Base-by-base conservation (phyloP, 2,113 vertebrate genomes). In the Callipepla squamata region DNA sequence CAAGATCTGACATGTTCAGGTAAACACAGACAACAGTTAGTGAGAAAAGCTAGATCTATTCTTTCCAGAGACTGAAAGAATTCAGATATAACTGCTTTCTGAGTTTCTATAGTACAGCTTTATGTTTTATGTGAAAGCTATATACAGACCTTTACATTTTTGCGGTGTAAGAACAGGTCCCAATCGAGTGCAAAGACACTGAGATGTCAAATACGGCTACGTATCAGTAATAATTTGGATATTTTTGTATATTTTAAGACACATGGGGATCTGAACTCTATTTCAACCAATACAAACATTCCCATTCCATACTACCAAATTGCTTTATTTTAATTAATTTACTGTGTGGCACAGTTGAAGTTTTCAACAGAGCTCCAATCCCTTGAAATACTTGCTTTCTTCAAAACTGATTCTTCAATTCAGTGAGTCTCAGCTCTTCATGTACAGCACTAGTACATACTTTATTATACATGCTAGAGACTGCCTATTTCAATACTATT, bases 261-360 rank as follows among this genome's bases (percentile, higher is more conserved):
- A n/a, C 25, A 23, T 1, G 8, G 28, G 17, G 9, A 57, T 45
- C 32, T 63, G 36, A 82, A 53, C 14, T 70, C 28, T 57, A 23
- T 76, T 77, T 72, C 2, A 1, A 15, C 77, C 34, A n/a, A 11
- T 11, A 32, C 7, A 6, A 8, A 30, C 6, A 26, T 66, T 92
- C 7, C 34, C 18, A 42, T 91, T 50, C 40, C 30, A 26, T 16
- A 23, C 17, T n/a, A 53, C 13, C 62, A 51, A n/a, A 23, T 2
- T 10, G 20, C 7, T 34, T 34, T 15, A 65, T 44, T 89, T 84
- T 23, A 78, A 57, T 36, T 30, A 0, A 40, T 73, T 83, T 77
- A 32, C 0, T 0, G 4, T 61, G 11, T 32, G 2, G 23, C 74
- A 44, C 3, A 9, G 23, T 55, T 42, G 11, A 42, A n/a, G 17